phyloP scores from a whole-genome alignment of 2,797 vertebrate species.

The Poeciliopsis infans region DNA sequence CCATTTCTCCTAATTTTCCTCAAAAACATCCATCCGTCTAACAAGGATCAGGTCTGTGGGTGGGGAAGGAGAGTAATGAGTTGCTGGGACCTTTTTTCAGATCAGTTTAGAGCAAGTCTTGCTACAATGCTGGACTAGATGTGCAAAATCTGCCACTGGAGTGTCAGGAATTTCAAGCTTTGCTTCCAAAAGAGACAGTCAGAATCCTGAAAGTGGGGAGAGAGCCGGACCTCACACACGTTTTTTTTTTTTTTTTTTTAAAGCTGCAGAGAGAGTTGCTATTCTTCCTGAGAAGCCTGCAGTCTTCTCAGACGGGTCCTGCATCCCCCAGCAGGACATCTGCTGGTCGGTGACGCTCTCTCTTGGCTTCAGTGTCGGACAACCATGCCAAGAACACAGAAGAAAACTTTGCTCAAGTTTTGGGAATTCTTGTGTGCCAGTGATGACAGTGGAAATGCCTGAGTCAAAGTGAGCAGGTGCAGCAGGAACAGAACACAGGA shows the following conservation, averaged over 20 bases:
- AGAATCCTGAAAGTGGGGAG: conserved; percentile 59
- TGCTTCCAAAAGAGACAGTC: conserved; percentile 85
- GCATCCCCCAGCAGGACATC: conserved; percentile 13
- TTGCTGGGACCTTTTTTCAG: conserved; percentile 58
- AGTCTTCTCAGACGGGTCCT: conserved; percentile 22
- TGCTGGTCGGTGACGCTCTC: conserved; percentile 40
- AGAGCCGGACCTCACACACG: conserved; percentile 40
- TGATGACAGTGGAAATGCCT: conserved; percentile 69
- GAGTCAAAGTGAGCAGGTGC: conserved; percentile 62
- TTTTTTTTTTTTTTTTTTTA: not conserved
- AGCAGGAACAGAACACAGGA: conserved; percentile 65
- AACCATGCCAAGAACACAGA: conserved; percentile 65
- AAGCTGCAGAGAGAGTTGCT: conserved; percentile 29
- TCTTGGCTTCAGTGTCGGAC: conserved; percentile 28
- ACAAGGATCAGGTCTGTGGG: conserved; percentile 55
- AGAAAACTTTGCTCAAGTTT: conserved; percentile 52
- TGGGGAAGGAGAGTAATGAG: conserved; percentile 52
- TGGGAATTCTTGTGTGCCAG: conserved; percentile 56
- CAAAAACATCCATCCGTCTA: conserved; percentile 42
- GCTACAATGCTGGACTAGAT: conserved; percentile 68
- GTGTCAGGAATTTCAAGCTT: conserved; percentile 95
- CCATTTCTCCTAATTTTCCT: not conserved
- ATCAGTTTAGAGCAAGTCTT: conserved; percentile 58
- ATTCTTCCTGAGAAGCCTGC: conserved; percentile 13
- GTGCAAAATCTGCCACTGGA: conserved; percentile 87